phyloP scores from a whole-genome alignment of 37 sponge, comb jelly and placozoan species.

The Chondrilla cf. caribensis region DNA sequence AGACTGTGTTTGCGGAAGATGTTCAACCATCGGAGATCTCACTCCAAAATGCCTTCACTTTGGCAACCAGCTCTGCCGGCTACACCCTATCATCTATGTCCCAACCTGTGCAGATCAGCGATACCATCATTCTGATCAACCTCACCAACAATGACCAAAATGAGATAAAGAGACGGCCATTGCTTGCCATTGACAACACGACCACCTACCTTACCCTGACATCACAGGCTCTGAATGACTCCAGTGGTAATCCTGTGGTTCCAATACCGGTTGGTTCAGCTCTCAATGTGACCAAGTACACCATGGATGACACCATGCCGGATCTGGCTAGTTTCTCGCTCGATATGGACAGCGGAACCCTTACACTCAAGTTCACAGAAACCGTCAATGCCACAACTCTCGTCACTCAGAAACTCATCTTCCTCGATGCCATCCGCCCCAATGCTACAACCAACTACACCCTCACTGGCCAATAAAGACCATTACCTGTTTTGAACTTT shows the following conservation, averaged over 20 bases:
- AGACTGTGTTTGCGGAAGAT: slow-evolving; percentile 69
- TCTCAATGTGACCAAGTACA: slow-evolving; percentile 33
- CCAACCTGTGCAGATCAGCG: background rate
- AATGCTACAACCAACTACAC: slow-evolving; percentile 27
- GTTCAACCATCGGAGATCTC: slow-evolving; percentile 37
- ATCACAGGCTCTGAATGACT: slow-evolving; percentile 56
- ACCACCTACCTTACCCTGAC: slow-evolving; percentile 59
- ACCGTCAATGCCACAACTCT: slow-evolving; percentile 69
- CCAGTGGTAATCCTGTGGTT: slow-evolving; percentile 56
- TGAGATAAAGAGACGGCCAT: slow-evolving; percentile 33
- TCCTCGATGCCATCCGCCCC: slow-evolving; percentile 2
- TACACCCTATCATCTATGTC: slow-evolving; percentile 4
- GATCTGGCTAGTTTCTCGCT: slow-evolving; percentile 48
- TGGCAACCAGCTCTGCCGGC: background rate
- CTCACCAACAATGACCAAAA: slow-evolving; percentile 17
- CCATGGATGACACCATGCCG: slow-evolving; percentile 64
- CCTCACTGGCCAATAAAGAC: slow-evolving; percentile 18
- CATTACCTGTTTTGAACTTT: too few species aligned
- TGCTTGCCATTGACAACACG: slow-evolving; percentile 32
- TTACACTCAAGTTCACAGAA: slow-evolving; percentile 75
- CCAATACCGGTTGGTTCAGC: slow-evolving; percentile 20
- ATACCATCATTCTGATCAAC: background rate
- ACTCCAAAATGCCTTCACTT: slow-evolving; percentile 35
- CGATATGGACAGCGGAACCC: slow-evolving; percentile 63
- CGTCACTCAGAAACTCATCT: background rate